Evolutionary conservation across 2,888 invertebrate genomes (phyloP), one percentile per base, ranked within the genome.

Genomic region (Drosophila paracracens): DNA sequence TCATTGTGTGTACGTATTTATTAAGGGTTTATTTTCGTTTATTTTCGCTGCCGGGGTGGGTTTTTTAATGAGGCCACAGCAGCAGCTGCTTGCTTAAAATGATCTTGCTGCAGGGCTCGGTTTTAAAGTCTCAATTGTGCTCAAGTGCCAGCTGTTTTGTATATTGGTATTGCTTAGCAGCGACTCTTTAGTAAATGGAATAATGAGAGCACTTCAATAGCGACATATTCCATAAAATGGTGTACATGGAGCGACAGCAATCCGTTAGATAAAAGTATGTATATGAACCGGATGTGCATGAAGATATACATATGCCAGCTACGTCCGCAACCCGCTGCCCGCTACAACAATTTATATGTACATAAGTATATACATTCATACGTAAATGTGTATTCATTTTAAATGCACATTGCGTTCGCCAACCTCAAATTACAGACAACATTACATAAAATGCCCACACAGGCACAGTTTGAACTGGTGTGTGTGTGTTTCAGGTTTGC

Each of bases 381-480:
- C 31, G 29, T 16, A 50, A 62, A 36, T 36, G 62, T 65, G 64
- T 74, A 75, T 77, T 62, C 76, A 80, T 85, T 89, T 80, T 63
- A 88, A 80, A 88, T 88, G 77, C 88, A 74, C 73, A 66, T 70
- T 72, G 88, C 81, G 89, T 84, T 72, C 66, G 70, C 64, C 88
- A 82, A 83, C 83, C 77, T 83, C 88, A 85, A 89, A 85, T 85
- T 85, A 85, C 88, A 76, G 81, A 78, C 74, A 69, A 86, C 75
- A 77, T 88, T 88, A 88, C 76, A 85, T 83, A 70, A 78, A 75
- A 88, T 74, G 57, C 59, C 64, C 58, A 48, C 68, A 74, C 71
- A 75, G 48, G 61, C 73, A 57, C 59, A 57, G 50, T 53, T 21
- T 54, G n/a, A 3, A 40, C 58, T 36, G 53, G 29, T 69, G 27